Base-by-base conservation (phyloP, 2,888 invertebrate species). In the Aspidiotus destructor region DNA sequence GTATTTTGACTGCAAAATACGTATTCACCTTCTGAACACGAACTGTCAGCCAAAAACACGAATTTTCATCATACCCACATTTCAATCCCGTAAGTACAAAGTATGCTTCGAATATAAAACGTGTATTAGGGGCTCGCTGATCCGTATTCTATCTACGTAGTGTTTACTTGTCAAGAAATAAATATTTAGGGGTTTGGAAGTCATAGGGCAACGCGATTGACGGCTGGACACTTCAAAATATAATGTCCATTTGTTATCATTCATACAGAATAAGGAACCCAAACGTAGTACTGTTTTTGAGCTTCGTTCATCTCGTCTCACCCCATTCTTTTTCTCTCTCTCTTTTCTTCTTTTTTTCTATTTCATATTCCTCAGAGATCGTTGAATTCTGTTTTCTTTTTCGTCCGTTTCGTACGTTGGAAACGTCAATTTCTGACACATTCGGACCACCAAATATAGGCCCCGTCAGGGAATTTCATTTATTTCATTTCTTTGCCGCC, bases 381-480 rank as follows among this genome's bases (percentile, higher is more conserved):
- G 48, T 48, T 48, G 16, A 17, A 57, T 54, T 65, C 48, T 65
- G 41, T 57, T 65, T 57, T 42, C 65, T 57, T 57, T 65, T 57
- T 42, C 65, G 54, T 42, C 15, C 41, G 10, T 61, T 61, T 61
- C 11, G 9, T 40, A 40, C 16, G 13, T 11, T 11, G 5, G 8
- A 15, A 42, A 58, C 44, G 57, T 57, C 57, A 65, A 58, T 58
- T 65, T 65, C 58, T 65, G 65, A 65, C 65, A 48, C 58, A 65
- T 65, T 58, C 44, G 44, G 65, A 57, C 58, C 65, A 28, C 17
- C 8, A 58, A 65, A 65, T 44, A 65, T 28, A 41, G 65, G 58
- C 57, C 65, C 42, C 65, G 58, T 65, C 58, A 58, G 65, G 65
- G 65, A 65, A 65, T 65, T 65, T 65, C 65, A 65, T 65, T 65